These are phyloP conservation scores for Conus ventricosus DNA, from an alignment of 1,140 invertebrate genomes.

Conservation along the genomic window DNA sequence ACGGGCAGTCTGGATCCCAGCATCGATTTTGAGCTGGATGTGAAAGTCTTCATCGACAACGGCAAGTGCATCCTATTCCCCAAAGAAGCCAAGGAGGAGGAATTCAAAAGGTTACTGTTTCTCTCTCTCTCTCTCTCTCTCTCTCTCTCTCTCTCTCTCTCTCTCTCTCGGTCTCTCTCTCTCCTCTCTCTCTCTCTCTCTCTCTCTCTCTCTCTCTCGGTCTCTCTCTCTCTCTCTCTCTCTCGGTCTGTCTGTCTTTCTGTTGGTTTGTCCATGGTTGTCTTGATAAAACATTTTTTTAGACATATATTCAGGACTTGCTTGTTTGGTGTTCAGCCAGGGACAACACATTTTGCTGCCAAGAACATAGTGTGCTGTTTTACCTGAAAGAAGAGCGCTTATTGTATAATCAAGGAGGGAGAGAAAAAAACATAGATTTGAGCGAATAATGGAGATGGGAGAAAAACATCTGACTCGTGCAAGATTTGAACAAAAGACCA, in stretches of 20 bases:
- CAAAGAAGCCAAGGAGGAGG: slow-evolving; percentile 81
- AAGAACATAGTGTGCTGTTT: no score
- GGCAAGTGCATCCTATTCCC: slow-evolving; percentile 98
- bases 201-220: not conserved
- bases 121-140: not conserved
- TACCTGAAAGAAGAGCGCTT: no score
- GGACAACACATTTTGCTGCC: no score
- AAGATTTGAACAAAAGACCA: no score
- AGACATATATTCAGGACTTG: not conserved
- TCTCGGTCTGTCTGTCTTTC: not conserved
- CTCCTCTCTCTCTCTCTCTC: not conserved
- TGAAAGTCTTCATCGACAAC: slow-evolving; percentile 96
- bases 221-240: not conserved
- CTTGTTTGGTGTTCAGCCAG: not conserved
- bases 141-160: no score
- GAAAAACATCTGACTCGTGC: no score
- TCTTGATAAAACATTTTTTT: not conserved
- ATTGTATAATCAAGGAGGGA: no score
- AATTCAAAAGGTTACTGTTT: slow-evolving; percentile 60
- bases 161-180: not conserved
- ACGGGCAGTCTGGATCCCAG: slow-evolving; percentile 83
- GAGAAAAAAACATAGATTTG: no score
- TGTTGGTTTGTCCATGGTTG: not conserved
- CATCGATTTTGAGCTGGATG: slow-evolving; percentile 96
- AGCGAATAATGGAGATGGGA: no score